Evolutionary conservation across 2,797 vertebrate species (phyloP).

Genomic region (Moxostoma hubbsi): DNA sequence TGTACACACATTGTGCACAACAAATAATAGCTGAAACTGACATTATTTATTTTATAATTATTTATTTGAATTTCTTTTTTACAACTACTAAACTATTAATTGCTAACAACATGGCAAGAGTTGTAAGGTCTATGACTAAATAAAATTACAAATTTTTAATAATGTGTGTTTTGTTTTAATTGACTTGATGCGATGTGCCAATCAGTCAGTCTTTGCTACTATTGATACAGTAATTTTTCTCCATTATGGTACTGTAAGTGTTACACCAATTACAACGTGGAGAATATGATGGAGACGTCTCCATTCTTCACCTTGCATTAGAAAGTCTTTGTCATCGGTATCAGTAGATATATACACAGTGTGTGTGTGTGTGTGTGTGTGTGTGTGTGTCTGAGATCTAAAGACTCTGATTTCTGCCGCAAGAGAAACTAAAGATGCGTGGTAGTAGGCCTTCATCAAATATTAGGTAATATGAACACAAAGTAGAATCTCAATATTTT

Average conservation of each 20-base stretch:
- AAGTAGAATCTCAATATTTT: neutral
- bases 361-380: too few relatives aligned
- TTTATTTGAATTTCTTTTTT: conserved; percentile 32
- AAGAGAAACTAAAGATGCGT: too few relatives aligned
- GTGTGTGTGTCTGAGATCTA: too few relatives aligned
- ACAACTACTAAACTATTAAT: neutral
- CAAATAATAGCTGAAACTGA: neutral
- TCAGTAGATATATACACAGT: too few relatives aligned
- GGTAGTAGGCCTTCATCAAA: too few relatives aligned
- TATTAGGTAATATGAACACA: neutral
- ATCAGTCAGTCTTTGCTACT: neutral
- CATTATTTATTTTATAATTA: conserved; percentile 52
- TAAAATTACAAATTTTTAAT: conserved; percentile 40
- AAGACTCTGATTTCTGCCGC: too few relatives aligned
- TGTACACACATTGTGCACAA: neutral
- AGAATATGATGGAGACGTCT: neutral
- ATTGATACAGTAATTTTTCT: neutral
- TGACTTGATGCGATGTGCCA: conserved; percentile 6
- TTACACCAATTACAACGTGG: neutral
- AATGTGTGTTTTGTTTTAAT: conserved; percentile 2
- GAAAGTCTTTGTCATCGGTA: conserved; percentile 4
- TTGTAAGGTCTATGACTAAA: conserved; percentile 57
- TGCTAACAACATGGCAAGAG: conserved; percentile 22
- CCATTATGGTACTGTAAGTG: neutral
- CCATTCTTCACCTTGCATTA: neutral